phyloP scores from a whole-genome alignment of 2,888 invertebrate species.

The Ctenicera cuprea region DNA sequence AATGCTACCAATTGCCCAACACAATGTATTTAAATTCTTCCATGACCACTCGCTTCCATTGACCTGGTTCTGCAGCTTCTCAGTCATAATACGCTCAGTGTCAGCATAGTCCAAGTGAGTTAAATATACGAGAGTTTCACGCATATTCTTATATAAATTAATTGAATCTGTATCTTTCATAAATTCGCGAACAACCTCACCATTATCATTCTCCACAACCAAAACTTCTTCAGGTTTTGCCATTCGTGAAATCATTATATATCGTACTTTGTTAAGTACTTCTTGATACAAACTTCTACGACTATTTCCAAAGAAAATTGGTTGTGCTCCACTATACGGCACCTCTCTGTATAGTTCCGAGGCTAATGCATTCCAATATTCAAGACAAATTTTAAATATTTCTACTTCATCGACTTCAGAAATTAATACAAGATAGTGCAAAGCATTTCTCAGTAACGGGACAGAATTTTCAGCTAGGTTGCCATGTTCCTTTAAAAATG shows the following conservation, averaged over 20 bases:
- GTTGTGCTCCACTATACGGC: slow-evolving; percentile 73
- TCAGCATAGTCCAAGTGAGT: slow-evolving; percentile 99
- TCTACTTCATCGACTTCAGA: slow-evolving; percentile 99
- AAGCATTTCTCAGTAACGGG: slow-evolving; percentile 86
- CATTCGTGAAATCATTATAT: slow-evolving; percentile 99
- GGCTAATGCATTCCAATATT: slow-evolving; percentile 97
- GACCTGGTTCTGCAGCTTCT: slow-evolving; percentile 98
- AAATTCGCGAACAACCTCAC: slow-evolving; percentile 98
- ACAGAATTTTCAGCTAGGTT: slow-evolving; percentile 89
- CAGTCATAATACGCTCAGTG: slow-evolving; percentile 99
- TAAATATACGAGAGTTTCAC: slow-evolving; percentile 97
- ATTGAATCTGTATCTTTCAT: slow-evolving; percentile 99
- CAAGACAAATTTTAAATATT: slow-evolving; percentile 99
- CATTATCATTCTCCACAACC: slow-evolving; percentile 99
- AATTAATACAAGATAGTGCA: slow-evolving; percentile 91
- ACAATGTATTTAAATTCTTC: slow-evolving; percentile 99
- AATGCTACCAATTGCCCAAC: slow-evolving; percentile 98
- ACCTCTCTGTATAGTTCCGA: slow-evolving; percentile 94
- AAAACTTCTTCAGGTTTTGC: slow-evolving; percentile 99
- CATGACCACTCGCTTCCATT: slow-evolving; percentile 99
- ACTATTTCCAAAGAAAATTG: slow-evolving; percentile 66
- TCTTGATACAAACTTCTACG: slow-evolving; percentile 86
- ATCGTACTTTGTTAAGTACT: slow-evolving; percentile 90
- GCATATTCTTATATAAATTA: slow-evolving; percentile 99
- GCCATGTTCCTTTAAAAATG: slow-evolving; percentile 98